Evolutionary conservation across 2,888 invertebrate genomes (phyloP).

Genomic region (Oscheius sp.): DNA sequence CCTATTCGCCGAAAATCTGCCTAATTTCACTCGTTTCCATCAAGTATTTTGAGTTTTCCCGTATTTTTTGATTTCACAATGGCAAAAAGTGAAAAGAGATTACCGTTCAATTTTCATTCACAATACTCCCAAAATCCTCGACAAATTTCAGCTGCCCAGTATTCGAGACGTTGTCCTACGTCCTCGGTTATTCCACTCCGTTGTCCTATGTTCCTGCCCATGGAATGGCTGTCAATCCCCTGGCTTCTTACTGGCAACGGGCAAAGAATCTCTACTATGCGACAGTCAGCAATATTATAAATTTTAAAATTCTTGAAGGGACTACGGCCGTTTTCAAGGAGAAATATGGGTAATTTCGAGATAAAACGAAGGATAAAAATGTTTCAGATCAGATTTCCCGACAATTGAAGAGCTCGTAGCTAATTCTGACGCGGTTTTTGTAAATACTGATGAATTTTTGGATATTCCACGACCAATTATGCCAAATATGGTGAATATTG

Average conservation of each 20-base stretch:
- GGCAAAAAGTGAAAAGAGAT: too few relatives aligned
- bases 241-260: background rate
- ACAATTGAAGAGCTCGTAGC: slow-evolving; percentile 42
- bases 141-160: background rate
- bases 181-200: background rate
- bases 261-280: background rate
- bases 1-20: too few relatives aligned
- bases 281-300: background rate
- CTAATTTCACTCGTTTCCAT: too few relatives aligned
- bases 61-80: too few relatives aligned
- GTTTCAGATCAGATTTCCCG: slow-evolving; percentile 54
- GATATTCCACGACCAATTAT: slow-evolving; percentile 57
- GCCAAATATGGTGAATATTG: slow-evolving; percentile 57
- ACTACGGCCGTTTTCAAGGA: background rate
- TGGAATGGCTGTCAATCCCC: background rate
- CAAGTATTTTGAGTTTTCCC: too few relatives aligned
- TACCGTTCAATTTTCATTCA: too few relatives aligned
- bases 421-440: slow-evolving; percentile 53
- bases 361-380: background rate
- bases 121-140: too few relatives aligned
- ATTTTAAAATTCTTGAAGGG: background rate
- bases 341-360: background rate
- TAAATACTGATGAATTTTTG: slow-evolving; percentile 57
- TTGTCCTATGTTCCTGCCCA: background rate
- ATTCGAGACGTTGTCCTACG: background rate